Conservation (phyloP, 2,113 vertebrate species). For the Hydropotes inermis region DNA sequence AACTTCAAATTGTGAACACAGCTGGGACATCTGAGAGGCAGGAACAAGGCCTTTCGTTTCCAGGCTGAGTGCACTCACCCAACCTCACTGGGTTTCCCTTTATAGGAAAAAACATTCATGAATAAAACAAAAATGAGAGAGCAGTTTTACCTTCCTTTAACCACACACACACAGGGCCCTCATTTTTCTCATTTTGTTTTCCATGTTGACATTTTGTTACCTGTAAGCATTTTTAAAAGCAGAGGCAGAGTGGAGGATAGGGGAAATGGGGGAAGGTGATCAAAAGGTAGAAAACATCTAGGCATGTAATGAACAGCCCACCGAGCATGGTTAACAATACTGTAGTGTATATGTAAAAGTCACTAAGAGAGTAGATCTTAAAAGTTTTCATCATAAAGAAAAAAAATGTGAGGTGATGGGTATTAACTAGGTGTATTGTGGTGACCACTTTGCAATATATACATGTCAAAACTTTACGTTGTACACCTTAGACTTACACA, state of each 20-base stretch:
- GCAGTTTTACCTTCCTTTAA: neutral
- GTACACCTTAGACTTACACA: neutral
- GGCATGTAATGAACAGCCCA: neutral
- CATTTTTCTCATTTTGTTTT: conserved; percentile 20
- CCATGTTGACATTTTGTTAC: neutral
- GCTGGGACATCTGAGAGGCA: neutral
- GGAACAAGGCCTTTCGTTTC: neutral
- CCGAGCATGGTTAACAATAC: neutral
- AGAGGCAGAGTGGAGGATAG: neutral
- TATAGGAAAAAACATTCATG: neutral
- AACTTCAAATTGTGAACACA: neutral
- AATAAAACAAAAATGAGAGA: conserved; percentile 12
- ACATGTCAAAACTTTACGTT: neutral
- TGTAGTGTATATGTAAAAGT: neutral
- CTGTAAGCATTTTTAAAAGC: conserved; percentile 3
- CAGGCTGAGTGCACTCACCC: neutral
- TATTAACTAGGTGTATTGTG: neutral
- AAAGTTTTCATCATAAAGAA: neutral
- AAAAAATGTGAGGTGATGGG: neutral
- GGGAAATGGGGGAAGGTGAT: neutral
- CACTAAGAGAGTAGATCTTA: neutral
- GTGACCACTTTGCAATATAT: neutral
- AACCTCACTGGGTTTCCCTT: neutral
- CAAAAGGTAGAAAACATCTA: neutral
- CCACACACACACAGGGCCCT: neutral